Percentiles rank a stretch among this genome's conserved stretches.
These are phyloP conservation scores for Tiaroga cobitis DNA, from an alignment of 2,797 vertebrate genomes.

Conservation along the genomic window DNA sequence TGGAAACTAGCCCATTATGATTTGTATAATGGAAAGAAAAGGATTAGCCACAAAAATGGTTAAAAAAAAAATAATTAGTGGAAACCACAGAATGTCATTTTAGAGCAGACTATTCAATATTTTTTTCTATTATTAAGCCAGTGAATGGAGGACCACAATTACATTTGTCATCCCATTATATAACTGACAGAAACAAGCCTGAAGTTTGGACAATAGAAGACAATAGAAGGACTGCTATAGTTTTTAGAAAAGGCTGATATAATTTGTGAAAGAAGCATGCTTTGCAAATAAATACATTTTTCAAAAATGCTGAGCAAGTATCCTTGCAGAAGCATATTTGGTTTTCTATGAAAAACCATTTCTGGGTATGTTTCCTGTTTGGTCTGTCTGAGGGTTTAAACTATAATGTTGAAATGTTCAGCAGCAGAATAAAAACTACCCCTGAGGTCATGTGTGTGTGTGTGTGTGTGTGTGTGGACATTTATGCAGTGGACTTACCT, in stretches of 20 bases:
- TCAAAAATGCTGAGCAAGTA: constrained; percentile 9
- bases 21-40: constrained; percentile 36
- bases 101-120: constrained; percentile 49
- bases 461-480: not conserved
- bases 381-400: constrained; percentile 29
- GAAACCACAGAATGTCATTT: constrained; percentile 51
- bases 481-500: constrained; percentile 75
- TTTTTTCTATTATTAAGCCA: constrained; percentile 36
- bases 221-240: constrained; percentile 29
- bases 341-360: not conserved
- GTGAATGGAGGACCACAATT: constrained; percentile 55
- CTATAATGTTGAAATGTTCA: constrained; percentile 32
- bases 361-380: not conserved
- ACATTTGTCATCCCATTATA: constrained; percentile 57
- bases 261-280: constrained; percentile 10
- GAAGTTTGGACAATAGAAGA: constrained; percentile 36
- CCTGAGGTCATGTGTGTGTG: not conserved
- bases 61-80: constrained; percentile 53
- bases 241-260: constrained; percentile 40
- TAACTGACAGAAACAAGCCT: constrained; percentile 49
- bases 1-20: constrained; percentile 34
- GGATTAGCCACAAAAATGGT: constrained; percentile 31
- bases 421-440: not conserved
- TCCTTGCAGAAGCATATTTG: not conserved
- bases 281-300: not conserved